A percentile compares a stretch with the other conserved stretches of the same genome.
Conservation (phyloP, 23 tunicate species). For the Oikopleura dioica region DNA sequence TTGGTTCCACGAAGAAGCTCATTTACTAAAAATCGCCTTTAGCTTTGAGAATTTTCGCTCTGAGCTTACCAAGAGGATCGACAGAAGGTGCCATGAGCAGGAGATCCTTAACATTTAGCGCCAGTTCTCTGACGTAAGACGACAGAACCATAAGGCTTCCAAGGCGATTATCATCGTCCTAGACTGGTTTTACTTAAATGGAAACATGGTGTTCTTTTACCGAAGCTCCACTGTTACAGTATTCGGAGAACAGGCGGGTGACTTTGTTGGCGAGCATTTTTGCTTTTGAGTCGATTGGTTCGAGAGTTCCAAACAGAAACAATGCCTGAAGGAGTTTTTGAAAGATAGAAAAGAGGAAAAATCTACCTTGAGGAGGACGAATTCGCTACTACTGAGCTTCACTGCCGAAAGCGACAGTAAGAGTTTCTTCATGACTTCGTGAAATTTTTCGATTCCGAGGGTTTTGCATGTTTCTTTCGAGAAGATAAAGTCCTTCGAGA, state of each 20-base stretch:
- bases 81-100: not conserved
- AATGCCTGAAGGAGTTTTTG: no score
- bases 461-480: not conserved
- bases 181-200: not conserved
- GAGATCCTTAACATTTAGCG: not conserved
- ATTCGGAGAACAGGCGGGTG: not conserved
- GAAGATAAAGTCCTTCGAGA: not conserved
- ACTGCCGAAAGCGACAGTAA: not conserved
- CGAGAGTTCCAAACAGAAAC: not conserved
- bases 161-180: not conserved
- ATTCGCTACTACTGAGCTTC: not conserved
- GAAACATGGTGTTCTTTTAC: no score
- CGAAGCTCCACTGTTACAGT: no score
- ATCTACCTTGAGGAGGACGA: not conserved
- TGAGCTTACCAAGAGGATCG: constrained; percentile 1
- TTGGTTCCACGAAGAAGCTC: no score
- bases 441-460: not conserved
- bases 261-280: not conserved
- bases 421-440: not conserved
- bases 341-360: no score
- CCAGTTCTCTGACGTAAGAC: not conserved
- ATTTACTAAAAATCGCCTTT: no score
- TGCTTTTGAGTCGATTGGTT: constrained; percentile 14
- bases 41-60: no score
- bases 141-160: not conserved